phyloP scores from a whole-genome alignment of 2,113 vertebrate genomes.

The Ranitomeya variabilis region DNA sequence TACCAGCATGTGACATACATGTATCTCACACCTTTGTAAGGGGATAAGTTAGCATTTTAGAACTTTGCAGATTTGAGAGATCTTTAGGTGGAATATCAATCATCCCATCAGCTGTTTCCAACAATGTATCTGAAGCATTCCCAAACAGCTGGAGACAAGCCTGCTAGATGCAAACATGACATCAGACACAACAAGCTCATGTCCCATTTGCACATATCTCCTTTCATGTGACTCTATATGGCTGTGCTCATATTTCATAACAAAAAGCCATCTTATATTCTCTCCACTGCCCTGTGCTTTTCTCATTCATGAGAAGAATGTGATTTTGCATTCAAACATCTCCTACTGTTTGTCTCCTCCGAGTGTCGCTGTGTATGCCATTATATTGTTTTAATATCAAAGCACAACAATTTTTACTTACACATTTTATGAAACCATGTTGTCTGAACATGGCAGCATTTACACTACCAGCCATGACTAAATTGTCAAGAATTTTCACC shows the following conservation, averaged over 20 bases:
- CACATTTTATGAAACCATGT: no score
- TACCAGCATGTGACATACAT: no score
- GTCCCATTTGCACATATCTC: neutral
- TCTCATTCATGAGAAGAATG: neutral
- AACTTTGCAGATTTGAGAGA: neutral
- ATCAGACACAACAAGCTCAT: constrained; percentile 15
- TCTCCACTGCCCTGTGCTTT: neutral
- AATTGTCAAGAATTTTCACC: no score
- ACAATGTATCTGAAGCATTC: neutral
- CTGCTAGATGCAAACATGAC: neutral
- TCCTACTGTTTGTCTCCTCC: neutral
- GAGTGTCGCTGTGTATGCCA: no score
- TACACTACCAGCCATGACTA: no score
- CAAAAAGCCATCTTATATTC: constrained; percentile 11
- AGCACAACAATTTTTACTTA: no score
- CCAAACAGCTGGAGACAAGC: constrained; percentile 32
- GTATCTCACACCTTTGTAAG: no score
- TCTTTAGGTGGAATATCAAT: neutral
- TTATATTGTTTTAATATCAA: no score
- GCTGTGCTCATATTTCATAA: constrained; percentile 25
- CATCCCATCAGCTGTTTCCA: neutral
- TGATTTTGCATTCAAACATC: neutral
- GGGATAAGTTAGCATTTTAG: no score
- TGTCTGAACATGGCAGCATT: no score
- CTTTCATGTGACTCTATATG: neutral